Percentiles rank a stretch among this genome's conserved stretches.
Conservation (phyloP, 2,797 vertebrate species). For the Rhinoraja longicauda region DNA sequence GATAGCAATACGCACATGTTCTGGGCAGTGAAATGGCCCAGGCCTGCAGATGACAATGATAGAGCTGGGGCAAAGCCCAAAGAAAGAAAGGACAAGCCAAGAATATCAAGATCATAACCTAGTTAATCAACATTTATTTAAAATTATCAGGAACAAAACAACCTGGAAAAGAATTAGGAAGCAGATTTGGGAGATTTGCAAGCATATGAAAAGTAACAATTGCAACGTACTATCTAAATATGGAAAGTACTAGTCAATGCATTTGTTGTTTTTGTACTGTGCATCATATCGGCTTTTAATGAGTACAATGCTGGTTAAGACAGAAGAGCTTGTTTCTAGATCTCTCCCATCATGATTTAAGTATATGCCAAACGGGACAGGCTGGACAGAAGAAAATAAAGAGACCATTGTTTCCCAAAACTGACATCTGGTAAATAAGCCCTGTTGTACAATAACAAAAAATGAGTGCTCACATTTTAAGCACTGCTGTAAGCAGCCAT, state of each 20-base stretch:
- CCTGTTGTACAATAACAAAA: not conserved
- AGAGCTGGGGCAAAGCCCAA: not conserved
- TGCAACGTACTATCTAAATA: not conserved
- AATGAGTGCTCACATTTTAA: not conserved
- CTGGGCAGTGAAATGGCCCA: not conserved
- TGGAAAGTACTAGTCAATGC: not conserved
- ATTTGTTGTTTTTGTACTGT: not conserved
- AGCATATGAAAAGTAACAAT: too few species aligned
- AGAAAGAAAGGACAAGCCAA: not conserved
- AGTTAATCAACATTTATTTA: not conserved
- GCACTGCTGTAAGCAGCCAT: not conserved
- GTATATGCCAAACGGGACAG: not conserved
- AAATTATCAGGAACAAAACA: not conserved
- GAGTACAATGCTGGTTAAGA: not conserved
- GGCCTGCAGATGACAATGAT: not conserved
- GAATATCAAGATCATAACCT: not conserved
- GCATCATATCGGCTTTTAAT: slow-evolving; percentile 3
- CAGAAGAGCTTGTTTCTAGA: not conserved
- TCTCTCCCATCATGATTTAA: not conserved
- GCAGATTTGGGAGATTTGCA: not conserved
- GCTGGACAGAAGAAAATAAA: not conserved
- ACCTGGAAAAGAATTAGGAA: not conserved
- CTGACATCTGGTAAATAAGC: not conserved
- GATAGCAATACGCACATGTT: not conserved
- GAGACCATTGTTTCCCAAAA: not conserved